Conservation (phyloP, 2,888 invertebrate species). For the Notodonta ziczac region DNA sequence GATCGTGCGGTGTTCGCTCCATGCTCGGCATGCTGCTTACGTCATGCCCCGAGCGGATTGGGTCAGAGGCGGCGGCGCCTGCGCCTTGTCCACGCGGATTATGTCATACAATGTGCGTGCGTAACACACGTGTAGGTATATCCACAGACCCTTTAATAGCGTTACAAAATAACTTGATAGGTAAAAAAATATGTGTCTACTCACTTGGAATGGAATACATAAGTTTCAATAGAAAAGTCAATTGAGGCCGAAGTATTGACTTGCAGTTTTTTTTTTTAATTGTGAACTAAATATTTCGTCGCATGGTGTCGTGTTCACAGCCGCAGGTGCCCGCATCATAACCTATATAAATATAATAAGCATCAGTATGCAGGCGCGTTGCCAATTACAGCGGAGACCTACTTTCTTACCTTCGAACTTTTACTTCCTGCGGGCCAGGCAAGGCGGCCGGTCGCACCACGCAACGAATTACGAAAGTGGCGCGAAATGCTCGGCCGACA, state of each 20-base stretch:
- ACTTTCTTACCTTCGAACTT: slow-evolving; percentile 85
- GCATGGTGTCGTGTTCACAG: slow-evolving; percentile 16
- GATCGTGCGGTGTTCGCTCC: slow-evolving; percentile 52
- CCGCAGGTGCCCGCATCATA: slow-evolving; percentile 58
- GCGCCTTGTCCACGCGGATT: slow-evolving; percentile 64
- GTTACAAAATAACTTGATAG: slow-evolving; percentile 33
- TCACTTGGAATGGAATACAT: too few relatives aligned
- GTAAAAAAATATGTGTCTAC: not conserved
- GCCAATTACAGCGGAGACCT: slow-evolving; percentile 83
- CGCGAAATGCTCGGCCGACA: slow-evolving; percentile 84
- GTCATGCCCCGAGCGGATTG: slow-evolving; percentile 65
- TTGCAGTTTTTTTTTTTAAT: too few relatives aligned
- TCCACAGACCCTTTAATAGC: slow-evolving; percentile 38
- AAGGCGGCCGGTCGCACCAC: slow-evolving; percentile 79
- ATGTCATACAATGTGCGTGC: slow-evolving; percentile 64
- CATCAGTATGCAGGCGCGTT: slow-evolving; percentile 82
- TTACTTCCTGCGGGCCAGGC: slow-evolving; percentile 84
- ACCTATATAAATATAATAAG: slow-evolving; percentile 69
- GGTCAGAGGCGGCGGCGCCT: slow-evolving; percentile 65
- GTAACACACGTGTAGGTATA: slow-evolving; percentile 41
- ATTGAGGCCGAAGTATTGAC: too few relatives aligned
- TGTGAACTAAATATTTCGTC: not conserved
- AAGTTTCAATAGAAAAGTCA: too few relatives aligned
- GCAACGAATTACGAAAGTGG: slow-evolving; percentile 84
- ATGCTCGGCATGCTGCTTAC: slow-evolving; percentile 53